A percentile compares a stretch with the other conserved stretches of the same genome.
Conservation (phyloP, 2,797 vertebrate genomes). For the Vipera latastei region DNA sequence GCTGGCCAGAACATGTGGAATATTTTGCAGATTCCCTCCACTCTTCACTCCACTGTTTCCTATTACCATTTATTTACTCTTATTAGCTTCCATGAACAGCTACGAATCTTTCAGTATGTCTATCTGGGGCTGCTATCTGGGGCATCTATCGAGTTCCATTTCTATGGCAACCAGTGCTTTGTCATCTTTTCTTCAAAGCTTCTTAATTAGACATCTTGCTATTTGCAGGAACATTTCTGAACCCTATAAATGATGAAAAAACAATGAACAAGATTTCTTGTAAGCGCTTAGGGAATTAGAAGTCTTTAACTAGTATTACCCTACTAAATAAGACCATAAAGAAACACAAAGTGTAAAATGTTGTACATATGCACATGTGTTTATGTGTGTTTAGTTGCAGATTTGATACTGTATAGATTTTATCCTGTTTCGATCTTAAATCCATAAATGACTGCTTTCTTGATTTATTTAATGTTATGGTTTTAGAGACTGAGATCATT, state of each 20-base stretch:
- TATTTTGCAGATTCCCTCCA: not conserved
- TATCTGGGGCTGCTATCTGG: constrained; percentile 59
- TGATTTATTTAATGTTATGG: not conserved
- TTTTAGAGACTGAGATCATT: constrained; percentile 22
- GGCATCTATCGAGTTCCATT: constrained; percentile 65
- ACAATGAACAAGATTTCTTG: constrained; percentile 55
- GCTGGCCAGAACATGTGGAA: not conserved
- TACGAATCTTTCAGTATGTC: constrained; percentile 61
- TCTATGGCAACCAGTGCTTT: constrained; percentile 71
- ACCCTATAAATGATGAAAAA: constrained; percentile 33
- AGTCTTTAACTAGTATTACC: constrained; percentile 54
- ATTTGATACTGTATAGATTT: constrained; percentile 29
- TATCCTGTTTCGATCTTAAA: constrained; percentile 34
- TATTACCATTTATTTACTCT: constrained; percentile 28
- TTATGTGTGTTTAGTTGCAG: not conserved
- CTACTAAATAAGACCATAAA: constrained; percentile 36
- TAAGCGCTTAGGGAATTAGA: constrained; percentile 51
- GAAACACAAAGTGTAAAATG: not conserved
- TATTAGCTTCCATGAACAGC: constrained; percentile 54
- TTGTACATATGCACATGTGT: not conserved
- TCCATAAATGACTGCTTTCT: constrained; percentile 13
- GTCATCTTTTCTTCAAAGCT: constrained; percentile 71
- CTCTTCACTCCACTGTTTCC: constrained; percentile 1
- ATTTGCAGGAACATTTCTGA: constrained; percentile 60
- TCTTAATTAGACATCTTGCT: constrained; percentile 71